Base-by-base conservation (phyloP, 2,797 vertebrate genomes). In the Acanthornis magna region DNA sequence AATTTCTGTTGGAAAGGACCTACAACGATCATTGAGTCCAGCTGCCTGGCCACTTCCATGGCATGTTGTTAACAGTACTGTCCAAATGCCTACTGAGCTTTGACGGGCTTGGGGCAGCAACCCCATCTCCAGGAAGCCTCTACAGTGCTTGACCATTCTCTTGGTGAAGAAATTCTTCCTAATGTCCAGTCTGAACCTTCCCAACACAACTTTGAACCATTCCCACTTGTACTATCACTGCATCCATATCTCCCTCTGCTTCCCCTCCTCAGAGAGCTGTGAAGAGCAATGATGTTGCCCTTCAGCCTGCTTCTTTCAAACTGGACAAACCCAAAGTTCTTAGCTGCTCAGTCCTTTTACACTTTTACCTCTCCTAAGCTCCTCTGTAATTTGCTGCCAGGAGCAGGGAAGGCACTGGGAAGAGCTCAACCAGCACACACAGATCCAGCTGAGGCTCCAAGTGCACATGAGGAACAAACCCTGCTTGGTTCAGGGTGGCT, bases 21-120 rank as follows among this genome's bases (percentile, higher is more conserved):
- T 71, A 8, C 9, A 38, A 12, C 0, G 0, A 62, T n/a, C 42
- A 32, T 17, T 23, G 16, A n/a, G 9, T 70, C 36, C 54, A 85
- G 14, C 12, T 54, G 18, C n/a, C 25, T 50, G 40, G 30, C 12
- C 43, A 16, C 16, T 75, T 95, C 40, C 62, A 43, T 29, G 14
- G 50, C 2, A 0, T 25, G 17, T 47, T 14, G 1, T 63, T 79
- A 72, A 71, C 16, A 25, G 3, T 9, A 48, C 38, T 51, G 11
- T 40, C 34, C 40, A 63, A 79, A 72, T 47, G 13, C 7, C 21
- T 42, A n/a, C 50, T 61, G 36, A 63, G 63, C 77, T 60, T 7
- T n/a, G 47, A 53, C n/a, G 20, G 55, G 13, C 29, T 61, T 40
- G n/a, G 16, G 29, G 11, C 29, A 70, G 10, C 29, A 47, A 21